These are phyloP conservation scores for Lontra canadensis DNA, from an alignment of 2,113 vertebrate species.

Conservation along the genomic window DNA sequence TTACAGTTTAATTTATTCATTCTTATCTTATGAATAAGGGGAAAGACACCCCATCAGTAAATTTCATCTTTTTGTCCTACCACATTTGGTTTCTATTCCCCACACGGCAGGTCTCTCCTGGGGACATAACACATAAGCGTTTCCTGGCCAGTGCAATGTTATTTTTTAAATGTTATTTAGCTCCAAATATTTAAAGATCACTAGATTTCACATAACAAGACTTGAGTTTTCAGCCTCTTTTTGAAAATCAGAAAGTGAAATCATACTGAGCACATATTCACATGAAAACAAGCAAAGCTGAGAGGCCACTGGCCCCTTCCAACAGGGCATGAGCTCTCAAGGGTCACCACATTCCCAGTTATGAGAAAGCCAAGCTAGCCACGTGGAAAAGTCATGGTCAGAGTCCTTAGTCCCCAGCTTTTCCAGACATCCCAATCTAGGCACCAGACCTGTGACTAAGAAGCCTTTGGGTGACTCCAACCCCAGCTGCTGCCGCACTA, in stretches of 20 bases:
- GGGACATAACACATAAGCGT: background rate
- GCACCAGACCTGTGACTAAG: background rate
- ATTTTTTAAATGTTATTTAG: background rate
- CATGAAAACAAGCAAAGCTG: background rate
- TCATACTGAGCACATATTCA: background rate
- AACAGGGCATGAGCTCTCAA: background rate
- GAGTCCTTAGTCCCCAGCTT: background rate
- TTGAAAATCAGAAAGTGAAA: conserved; percentile 22
- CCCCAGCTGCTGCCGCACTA: background rate
- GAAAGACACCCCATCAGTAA: accelerated
- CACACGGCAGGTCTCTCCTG: background rate
- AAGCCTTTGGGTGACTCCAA: background rate
- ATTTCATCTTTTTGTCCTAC: background rate
- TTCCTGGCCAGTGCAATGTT: background rate
- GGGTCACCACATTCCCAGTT: background rate
- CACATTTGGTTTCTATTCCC: background rate
- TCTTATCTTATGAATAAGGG: background rate
- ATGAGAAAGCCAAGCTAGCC: background rate
- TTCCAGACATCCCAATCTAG: background rate
- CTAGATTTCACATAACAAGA: background rate
- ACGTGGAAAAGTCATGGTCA: background rate
- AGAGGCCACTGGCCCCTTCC: background rate
- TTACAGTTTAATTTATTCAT: background rate
- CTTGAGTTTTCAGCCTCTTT: background rate
- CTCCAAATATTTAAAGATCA: background rate